Evolutionary conservation across 2,113 vertebrate species (phyloP).

Genomic region (Thalassoma bifasciatum): DNA sequence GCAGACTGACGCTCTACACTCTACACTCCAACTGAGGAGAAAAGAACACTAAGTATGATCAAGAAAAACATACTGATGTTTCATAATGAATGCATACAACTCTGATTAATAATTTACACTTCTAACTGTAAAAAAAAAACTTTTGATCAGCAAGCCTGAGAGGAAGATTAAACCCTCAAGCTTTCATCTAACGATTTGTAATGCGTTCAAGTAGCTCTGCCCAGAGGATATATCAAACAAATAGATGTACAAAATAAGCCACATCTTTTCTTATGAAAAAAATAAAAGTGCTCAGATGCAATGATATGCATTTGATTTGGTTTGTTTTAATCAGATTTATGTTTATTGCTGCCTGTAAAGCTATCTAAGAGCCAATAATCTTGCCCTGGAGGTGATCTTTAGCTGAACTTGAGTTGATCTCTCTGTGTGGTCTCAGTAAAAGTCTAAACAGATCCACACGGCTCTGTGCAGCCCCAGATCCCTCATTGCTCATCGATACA

Average conservation of each 20-base stretch:
- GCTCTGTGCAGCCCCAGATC: slow-evolving; percentile 71
- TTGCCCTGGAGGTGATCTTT: slow-evolving; percentile 73
- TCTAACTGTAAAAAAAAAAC: slow-evolving; percentile 41
- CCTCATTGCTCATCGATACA: slow-evolving; percentile 74
- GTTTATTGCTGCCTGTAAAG: slow-evolving; percentile 63
- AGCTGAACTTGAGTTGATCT: slow-evolving; percentile 72
- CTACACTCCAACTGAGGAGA: slow-evolving; percentile 3
- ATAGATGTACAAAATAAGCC: slow-evolving; percentile 6
- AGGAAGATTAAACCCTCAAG: slow-evolving; percentile 30
- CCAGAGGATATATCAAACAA: slow-evolving; percentile 43
- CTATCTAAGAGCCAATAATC: slow-evolving; percentile 69
- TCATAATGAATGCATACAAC: slow-evolving; percentile 31
- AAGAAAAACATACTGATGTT: background rate
- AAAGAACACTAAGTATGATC: slow-evolving; percentile 14
- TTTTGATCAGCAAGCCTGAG: slow-evolving; percentile 50
- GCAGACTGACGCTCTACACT: slow-evolving; percentile 16
- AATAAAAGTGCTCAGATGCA: background rate
- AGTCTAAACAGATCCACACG: slow-evolving; percentile 76
- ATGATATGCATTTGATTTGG: slow-evolving; percentile 56
- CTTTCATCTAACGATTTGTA: slow-evolving; percentile 39
- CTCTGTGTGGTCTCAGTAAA: slow-evolving; percentile 72
- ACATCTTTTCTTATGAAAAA: slow-evolving; percentile 7
- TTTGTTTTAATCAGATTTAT: slow-evolving; percentile 54
- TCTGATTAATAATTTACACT: slow-evolving; percentile 58
- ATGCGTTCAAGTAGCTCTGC: slow-evolving; percentile 24